A percentile compares a stretch with the other conserved stretches of the same genome.
phyloP scores from a whole-genome alignment of 1,140 invertebrate species.

The Cyrtorhinus lividipennis region DNA sequence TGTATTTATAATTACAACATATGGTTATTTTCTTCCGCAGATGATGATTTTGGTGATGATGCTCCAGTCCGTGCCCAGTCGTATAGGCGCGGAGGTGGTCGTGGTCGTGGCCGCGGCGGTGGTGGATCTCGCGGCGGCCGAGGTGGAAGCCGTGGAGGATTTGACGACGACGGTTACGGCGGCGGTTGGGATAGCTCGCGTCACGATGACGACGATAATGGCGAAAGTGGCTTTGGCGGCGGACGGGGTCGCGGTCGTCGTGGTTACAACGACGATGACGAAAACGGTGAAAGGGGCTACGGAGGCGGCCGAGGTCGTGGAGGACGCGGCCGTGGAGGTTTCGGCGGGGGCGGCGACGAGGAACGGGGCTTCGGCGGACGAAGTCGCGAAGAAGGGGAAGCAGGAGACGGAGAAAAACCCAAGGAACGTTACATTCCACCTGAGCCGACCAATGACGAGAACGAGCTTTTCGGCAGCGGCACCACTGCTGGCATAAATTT shows the following conservation, averaged over 20 bases:
- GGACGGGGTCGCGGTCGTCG: background rate
- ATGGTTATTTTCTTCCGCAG: slow-evolving; percentile 24
- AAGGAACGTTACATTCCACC: slow-evolving; percentile 67
- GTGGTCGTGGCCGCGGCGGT: background rate
- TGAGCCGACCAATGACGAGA: slow-evolving; percentile 52
- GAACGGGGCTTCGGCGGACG: background rate
- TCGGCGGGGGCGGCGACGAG: background rate
- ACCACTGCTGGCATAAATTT: slow-evolving; percentile 78
- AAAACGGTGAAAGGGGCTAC: background rate
- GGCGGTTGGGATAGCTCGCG: background rate
- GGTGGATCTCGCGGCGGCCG: slow-evolving; percentile 14
- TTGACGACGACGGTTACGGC: slow-evolving; percentile 13
- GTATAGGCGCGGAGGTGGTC: slow-evolving; percentile 11
- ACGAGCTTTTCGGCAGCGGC: slow-evolving; percentile 50
- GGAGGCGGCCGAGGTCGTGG: slow-evolving; percentile 10
- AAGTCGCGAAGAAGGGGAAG: background rate
- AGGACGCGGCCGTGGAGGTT: slow-evolving; percentile 1
- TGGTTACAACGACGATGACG: background rate
- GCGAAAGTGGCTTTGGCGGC: background rate
- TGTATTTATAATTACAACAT: no score
- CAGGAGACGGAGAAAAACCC: slow-evolving; percentile 31
- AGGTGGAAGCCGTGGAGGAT: slow-evolving; percentile 21
- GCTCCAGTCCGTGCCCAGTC: background rate
- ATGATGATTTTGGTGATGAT: slow-evolving; percentile 22
- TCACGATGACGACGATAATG: background rate